Conservation (phyloP, 2,888 invertebrate genomes). For the Pegoplata infirma region DNA sequence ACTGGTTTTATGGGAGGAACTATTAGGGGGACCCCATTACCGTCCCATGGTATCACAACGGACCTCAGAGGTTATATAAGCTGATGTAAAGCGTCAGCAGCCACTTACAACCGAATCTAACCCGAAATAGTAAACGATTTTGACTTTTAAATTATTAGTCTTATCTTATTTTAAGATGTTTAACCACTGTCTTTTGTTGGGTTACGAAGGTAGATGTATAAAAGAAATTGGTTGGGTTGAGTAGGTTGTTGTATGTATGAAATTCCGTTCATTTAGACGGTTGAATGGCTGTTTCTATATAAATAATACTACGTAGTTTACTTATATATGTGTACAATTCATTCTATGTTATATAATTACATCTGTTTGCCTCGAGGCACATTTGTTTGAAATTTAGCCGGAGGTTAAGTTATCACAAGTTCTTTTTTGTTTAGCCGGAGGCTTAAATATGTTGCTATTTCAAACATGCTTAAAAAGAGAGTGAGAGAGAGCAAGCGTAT, state of each 20-base stretch:
- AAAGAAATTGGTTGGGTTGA: slow-evolving; percentile 15
- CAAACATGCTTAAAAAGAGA: slow-evolving; percentile 27
- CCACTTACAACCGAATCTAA: too few species aligned
- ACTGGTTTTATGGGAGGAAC: too few species aligned
- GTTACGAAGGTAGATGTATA: slow-evolving; percentile 31
- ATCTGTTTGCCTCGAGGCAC: slow-evolving; percentile 71
- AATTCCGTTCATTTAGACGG: slow-evolving; percentile 33
- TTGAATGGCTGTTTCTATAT: slow-evolving; percentile 24
- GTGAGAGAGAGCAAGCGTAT: background rate
- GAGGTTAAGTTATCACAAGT: slow-evolving; percentile 76
- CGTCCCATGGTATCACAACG: too few species aligned
- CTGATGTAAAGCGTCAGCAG: too few species aligned
- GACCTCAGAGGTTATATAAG: too few species aligned
- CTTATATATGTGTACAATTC: slow-evolving; percentile 10
- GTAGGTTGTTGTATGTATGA: too few species aligned
- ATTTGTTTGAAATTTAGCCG: slow-evolving; percentile 74
- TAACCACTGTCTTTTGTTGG: too few species aligned
- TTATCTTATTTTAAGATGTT: too few species aligned
- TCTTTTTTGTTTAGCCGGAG: slow-evolving; percentile 73
- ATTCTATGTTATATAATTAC: slow-evolving; percentile 70
- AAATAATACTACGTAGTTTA: slow-evolving; percentile 19
- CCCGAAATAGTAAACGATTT: too few species aligned
- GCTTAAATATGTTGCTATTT: slow-evolving; percentile 72
- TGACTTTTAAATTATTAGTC: too few species aligned
- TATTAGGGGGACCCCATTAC: too few species aligned